Evolutionary conservation across 2,888 invertebrate species (phyloP).

Genomic region (Melieria picta): DNA sequence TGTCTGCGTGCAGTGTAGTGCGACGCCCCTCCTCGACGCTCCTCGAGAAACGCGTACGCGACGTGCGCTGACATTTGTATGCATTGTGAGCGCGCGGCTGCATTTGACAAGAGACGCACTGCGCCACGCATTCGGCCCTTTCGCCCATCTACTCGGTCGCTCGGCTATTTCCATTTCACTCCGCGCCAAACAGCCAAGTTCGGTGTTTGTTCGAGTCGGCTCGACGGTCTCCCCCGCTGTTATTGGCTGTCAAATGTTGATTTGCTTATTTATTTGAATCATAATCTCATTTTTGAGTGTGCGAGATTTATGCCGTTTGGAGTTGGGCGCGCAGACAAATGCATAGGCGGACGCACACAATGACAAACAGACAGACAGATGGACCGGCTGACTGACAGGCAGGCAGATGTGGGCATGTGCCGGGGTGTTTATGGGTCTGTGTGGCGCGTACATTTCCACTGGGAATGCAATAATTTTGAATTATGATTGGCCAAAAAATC

Average conservation of each 20-base stretch:
- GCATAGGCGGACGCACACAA: too few relatives aligned
- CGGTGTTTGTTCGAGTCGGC: not conserved
- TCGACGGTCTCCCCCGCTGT: constrained; percentile 22
- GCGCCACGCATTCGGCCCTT: constrained; percentile 17
- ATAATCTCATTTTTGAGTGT: constrained; percentile 37
- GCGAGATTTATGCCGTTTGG: too few relatives aligned
- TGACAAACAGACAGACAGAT: not conserved
- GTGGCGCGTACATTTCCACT: too few relatives aligned
- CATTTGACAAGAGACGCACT: constrained; percentile 22
- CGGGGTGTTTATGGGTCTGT: not conserved
- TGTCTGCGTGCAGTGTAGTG: too few relatives aligned
- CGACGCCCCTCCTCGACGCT: too few relatives aligned
- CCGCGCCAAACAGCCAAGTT: too few relatives aligned
- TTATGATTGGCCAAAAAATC: too few relatives aligned
- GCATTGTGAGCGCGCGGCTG: not conserved
- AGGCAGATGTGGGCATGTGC: not conserved
- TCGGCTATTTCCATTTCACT: constrained; percentile 1
- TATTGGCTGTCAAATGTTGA: constrained; percentile 45
- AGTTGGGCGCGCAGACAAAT: too few relatives aligned
- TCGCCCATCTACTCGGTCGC: not conserved
- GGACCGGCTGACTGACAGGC: not conserved
- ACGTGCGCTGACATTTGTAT: too few relatives aligned
- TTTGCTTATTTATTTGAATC: constrained; percentile 46
- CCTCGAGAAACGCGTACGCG: too few relatives aligned
- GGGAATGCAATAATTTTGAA: too few relatives aligned